Conservation (phyloP, 2,113 vertebrate genomes). For the Rostratula benghalensis region DNA sequence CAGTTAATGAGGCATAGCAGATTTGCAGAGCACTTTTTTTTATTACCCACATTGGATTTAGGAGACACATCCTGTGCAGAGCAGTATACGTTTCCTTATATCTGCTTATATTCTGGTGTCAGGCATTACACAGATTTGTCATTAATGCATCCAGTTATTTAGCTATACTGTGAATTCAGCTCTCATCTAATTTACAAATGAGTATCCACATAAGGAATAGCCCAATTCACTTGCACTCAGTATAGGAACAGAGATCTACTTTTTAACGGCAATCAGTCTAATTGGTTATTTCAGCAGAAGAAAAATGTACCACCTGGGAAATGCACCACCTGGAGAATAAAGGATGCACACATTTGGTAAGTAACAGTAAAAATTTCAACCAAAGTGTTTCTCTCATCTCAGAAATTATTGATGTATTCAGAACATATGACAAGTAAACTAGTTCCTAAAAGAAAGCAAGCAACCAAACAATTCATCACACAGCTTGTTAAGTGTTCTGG, state of each 20-base stretch:
- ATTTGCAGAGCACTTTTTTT: not conserved
- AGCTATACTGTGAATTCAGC: not conserved
- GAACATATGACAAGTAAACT: not conserved
- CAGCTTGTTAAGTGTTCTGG: not conserved
- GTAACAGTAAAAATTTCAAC: not conserved
- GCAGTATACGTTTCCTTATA: not conserved
- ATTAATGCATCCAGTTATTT: not conserved
- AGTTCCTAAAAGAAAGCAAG: not conserved
- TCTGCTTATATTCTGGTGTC: not conserved
- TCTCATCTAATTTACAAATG: not conserved
- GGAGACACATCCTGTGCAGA: not conserved
- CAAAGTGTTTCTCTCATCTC: not conserved
- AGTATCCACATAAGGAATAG: not conserved
- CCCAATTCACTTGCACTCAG: not conserved
- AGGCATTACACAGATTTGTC: not conserved
- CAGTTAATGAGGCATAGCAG: not conserved
- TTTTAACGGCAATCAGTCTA: not conserved
- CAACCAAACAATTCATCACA: not conserved
- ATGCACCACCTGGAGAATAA: not conserved
- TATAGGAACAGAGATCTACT: rapidly evolving
- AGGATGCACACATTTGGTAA: not conserved
- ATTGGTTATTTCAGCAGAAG: not conserved
- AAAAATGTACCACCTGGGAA: not conserved
- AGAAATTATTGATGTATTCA: not conserved
- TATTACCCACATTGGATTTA: not conserved